Percentiles rank a stretch among this genome's conserved stretches.
Evolutionary conservation across 1,140 invertebrate species (phyloP).

Genomic region (Meteorus sp.): DNA sequence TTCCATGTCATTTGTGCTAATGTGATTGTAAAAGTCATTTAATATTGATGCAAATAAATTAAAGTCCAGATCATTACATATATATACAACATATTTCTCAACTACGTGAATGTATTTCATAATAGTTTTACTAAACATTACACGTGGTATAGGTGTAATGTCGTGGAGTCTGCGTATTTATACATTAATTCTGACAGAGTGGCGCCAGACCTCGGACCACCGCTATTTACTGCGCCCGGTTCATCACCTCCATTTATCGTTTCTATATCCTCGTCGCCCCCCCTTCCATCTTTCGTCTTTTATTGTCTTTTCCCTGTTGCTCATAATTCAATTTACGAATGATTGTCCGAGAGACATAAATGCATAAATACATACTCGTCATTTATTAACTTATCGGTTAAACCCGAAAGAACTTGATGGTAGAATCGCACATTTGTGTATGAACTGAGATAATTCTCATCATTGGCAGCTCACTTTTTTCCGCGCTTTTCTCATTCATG

Average conservation of each 20-base stretch:
- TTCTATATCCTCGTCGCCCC: background rate
- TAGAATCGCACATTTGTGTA: background rate
- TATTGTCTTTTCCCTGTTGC: conserved; percentile 10
- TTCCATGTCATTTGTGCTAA: too few relatives aligned
- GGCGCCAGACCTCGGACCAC: conserved; percentile 27
- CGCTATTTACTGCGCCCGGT: conserved; percentile 21
- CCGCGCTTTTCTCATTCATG: too few relatives aligned
- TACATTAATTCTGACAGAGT: conserved; percentile 26
- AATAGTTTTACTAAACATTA: conserved; percentile 25
- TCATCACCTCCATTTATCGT: conserved; percentile 31
- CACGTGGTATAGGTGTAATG: conserved; percentile 17
- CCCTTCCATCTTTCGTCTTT: too few relatives aligned
- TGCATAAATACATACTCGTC: too few relatives aligned
- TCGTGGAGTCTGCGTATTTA: conserved; percentile 19
- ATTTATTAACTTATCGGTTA: conserved; percentile 17
- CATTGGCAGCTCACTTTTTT: too few relatives aligned
- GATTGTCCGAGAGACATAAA: conserved; percentile 20
- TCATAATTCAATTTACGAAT: conserved; percentile 29
- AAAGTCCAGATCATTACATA: background rate
- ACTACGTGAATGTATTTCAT: conserved; percentile 9
- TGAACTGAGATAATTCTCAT: background rate
- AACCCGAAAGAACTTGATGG: conserved; percentile 2
- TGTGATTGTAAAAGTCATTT: too few relatives aligned
- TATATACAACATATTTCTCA: too few relatives aligned
- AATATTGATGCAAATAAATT: background rate